Base-by-base conservation (phyloP, 2,113 vertebrate species). In the Upupa epops region DNA sequence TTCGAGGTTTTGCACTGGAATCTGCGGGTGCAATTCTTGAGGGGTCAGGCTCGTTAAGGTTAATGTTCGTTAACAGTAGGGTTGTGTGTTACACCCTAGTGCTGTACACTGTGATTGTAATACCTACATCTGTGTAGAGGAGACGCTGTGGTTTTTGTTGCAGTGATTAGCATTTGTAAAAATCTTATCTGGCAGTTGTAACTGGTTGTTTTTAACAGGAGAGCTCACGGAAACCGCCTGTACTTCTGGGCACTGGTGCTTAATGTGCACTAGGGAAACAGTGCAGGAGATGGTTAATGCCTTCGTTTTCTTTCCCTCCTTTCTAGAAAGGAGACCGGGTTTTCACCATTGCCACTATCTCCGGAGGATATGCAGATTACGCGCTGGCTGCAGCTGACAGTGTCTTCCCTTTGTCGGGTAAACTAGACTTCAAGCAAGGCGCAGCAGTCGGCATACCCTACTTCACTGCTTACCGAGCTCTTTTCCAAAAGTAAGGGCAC, bases 401-500 rank as follows among this genome's bases (percentile, higher is more conserved):
- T 0, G 98, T 99, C n/a, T 97, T 98, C 82, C 94, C 85, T 13
- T 97, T 99, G 76, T 98, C 98, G 0, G 97, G 97, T 13, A 95
- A 97, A 3, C 79, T 99, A 71, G 96, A 98, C 96, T 99, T 97
- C 25, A 92, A 83, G n/a, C 98, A 99, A 95, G 99, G 99, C 42
- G 98, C 99, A 5, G 98, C 99, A 1, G 88, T 99, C 0, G 98
- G 98, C 11, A 91, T 98, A 58, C 98, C 99, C 0, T 99, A 99
- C 92, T 99, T 99, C 95, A 99, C 99, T 13, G 99, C 99, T 8
- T 99, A 97, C 78, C 96, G 98, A n/a, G 99, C 99, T n/a, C 97
- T 99, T 36, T 55, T 98, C 89, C 98, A 98, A 83, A 99, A 98
- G 99, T 99, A 98, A 97, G 97, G 51, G 42, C 12, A 19, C 49